phyloP scores from a whole-genome alignment of 2,888 invertebrate genomes.

The Apodemia zela region DNA sequence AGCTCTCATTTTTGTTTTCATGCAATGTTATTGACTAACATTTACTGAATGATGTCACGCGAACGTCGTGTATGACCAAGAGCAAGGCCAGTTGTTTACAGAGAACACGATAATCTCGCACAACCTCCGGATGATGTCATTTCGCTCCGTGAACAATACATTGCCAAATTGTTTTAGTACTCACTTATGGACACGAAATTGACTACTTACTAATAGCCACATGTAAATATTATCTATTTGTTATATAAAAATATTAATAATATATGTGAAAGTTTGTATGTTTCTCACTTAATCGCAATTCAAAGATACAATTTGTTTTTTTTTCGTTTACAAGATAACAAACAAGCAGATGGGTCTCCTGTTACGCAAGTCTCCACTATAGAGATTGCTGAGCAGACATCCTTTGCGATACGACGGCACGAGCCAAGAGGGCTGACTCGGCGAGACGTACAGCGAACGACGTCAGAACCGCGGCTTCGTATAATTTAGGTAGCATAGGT shows the following conservation, averaged over 20 bases:
- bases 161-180: conserved; percentile 35
- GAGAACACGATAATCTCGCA: conserved; percentile 56
- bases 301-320: too few species aligned
- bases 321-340: too few species aligned
- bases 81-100: conserved; percentile 56
- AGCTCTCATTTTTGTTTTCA: conserved; percentile 26
- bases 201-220: conserved; percentile 25
- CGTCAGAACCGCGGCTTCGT: too few species aligned
- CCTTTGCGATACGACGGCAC: too few species aligned
- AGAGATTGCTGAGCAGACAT: too few species aligned
- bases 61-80: conserved; percentile 49
- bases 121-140: conserved; percentile 64
- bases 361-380: too few species aligned
- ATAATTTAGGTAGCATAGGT: too few species aligned
- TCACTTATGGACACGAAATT: conserved; percentile 33
- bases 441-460: too few species aligned
- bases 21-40: conserved; percentile 41
- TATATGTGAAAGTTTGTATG: too few species aligned
- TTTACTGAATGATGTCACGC: conserved; percentile 65
- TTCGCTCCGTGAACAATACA: conserved; percentile 39
- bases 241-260: neutral
- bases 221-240: neutral
- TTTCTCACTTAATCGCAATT: too few species aligned
- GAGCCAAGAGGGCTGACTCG: too few species aligned
- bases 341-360: too few species aligned